A percentile compares a stretch with the other conserved stretches of the same genome.
Evolutionary conservation across 2,888 invertebrate species (phyloP).

Genomic region (Flexamia atlantica): DNA sequence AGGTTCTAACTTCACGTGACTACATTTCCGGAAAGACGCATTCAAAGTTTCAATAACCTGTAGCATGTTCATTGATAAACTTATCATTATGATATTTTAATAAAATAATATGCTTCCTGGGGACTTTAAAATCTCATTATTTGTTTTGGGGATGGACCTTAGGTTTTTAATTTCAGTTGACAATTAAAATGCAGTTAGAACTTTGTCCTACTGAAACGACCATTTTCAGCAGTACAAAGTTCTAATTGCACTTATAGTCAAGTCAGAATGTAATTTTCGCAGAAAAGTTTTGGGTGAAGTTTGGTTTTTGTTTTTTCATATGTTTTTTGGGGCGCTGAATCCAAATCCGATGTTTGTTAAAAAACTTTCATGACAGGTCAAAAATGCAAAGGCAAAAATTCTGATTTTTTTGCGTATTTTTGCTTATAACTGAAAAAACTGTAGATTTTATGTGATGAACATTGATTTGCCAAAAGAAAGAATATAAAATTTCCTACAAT

Average conservation of each 20-base stretch:
- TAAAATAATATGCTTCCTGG: conserved; percentile 31
- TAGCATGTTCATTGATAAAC: conserved; percentile 36
- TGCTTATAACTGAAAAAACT: too few species aligned
- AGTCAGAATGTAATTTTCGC: conserved; percentile 26
- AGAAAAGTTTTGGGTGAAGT: too few species aligned
- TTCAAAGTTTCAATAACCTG: conserved; percentile 25
- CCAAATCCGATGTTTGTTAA: too few species aligned
- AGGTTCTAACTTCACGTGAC: conserved; percentile 34
- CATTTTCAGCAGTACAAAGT: not conserved
- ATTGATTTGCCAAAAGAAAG: too few species aligned
- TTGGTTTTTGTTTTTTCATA: too few species aligned
- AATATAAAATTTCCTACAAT: too few species aligned
- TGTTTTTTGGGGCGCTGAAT: too few species aligned
- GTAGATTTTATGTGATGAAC: too few species aligned
- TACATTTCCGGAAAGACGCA: conserved; percentile 32
- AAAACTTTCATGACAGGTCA: too few species aligned
- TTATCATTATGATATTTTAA: conserved; percentile 25
- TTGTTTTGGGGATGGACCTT: not conserved
- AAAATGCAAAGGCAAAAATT: too few species aligned
- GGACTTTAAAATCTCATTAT: conserved; percentile 5
- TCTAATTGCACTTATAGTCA: conserved; percentile 26
- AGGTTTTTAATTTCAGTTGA: not conserved
- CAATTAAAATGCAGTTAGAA: conserved; percentile 38
- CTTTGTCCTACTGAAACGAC: conserved; percentile 27
- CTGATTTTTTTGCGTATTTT: too few species aligned